phyloP scores from a whole-genome alignment of 92 coral and sea anemone genomes.

The Umimayanthus kanabou region DNA sequence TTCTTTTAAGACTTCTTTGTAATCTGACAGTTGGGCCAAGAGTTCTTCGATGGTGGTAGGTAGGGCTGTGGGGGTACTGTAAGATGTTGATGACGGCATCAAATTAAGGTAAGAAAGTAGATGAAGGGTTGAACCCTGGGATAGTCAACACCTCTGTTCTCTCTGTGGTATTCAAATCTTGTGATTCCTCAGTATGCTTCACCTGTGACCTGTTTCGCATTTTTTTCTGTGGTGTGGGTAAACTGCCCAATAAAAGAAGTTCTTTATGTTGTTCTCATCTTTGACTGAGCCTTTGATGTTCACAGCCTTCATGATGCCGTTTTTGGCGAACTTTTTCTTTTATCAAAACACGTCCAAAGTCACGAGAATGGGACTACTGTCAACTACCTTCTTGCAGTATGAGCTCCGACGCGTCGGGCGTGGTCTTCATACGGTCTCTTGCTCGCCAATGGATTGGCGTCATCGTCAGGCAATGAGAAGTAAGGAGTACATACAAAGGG shows the following conservation, averaged over 20 bases:
- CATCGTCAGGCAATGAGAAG: too few relatives aligned
- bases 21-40: constrained; percentile 27
- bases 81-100: background rate
- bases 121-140: background rate
- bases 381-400: too few relatives aligned
- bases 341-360: background rate
- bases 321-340: background rate
- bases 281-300: background rate
- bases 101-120: background rate
- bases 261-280: background rate
- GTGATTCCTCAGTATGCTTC: background rate
- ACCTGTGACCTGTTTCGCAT: too few relatives aligned
- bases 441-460: too few relatives aligned
- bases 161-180: background rate
- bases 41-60: constrained; percentile 30
- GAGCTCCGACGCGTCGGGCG: too few relatives aligned
- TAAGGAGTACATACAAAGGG: too few relatives aligned
- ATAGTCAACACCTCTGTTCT: too few relatives aligned
- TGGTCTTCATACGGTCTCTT: too few relatives aligned
- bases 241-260: too few relatives aligned
- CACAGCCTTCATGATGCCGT: background rate
- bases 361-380: background rate
- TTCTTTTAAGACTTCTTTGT: background rate
- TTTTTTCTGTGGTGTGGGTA: too few relatives aligned
- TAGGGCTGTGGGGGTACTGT: constrained; percentile 9